Conservation (phyloP, 2,888 invertebrate species). For the Oasisia sp. region DNA sequence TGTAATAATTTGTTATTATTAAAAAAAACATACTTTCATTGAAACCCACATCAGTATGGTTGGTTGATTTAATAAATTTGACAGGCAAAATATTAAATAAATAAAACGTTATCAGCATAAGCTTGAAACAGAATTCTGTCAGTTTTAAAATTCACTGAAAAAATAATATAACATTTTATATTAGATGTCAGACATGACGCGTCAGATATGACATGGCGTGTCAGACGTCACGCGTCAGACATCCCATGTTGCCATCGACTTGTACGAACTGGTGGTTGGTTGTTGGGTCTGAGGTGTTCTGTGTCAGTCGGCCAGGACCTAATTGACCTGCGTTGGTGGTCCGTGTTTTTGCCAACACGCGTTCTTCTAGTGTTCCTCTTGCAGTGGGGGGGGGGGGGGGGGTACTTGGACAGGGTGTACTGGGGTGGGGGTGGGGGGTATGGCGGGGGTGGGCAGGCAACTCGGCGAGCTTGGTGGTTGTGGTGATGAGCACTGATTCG, state of each 20-base stretch:
- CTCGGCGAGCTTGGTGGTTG: background rate
- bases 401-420: too few relatives aligned
- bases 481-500: background rate
- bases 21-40: background rate
- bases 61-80: background rate
- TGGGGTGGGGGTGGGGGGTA: background rate
- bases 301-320: background rate
- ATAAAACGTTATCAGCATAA: background rate
- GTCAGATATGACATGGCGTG: background rate
- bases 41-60: background rate
- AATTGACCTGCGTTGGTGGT: background rate
- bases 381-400: too few relatives aligned
- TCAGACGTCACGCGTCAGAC: background rate
- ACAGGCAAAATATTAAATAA: background rate
- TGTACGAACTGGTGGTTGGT: background rate
- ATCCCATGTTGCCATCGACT: background rate
- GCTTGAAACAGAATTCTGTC: constrained; percentile 19
- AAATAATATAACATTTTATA: background rate
- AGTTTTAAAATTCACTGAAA: background rate
- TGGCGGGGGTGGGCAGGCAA: background rate
- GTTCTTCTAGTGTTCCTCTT: background rate
- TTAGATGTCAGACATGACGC: background rate
- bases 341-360: background rate
- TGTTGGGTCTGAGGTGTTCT: background rate
- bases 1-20: background rate